Conservation (phyloP, 1,140 invertebrate species). For the Eupeodes corollae region DNA sequence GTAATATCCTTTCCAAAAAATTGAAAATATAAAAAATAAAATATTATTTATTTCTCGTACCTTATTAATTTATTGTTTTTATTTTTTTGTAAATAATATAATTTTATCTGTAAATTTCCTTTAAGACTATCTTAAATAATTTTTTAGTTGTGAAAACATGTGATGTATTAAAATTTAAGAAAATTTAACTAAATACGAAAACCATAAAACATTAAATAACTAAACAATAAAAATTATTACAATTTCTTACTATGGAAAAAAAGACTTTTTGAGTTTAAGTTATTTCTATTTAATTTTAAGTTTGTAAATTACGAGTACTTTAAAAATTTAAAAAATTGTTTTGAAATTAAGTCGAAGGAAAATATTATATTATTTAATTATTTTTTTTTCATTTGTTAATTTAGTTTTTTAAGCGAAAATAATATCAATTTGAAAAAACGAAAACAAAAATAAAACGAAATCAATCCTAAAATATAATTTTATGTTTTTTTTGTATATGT, state of each 20-base stretch:
- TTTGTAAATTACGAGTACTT: background rate
- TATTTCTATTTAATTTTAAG: slow-evolving; percentile 9
- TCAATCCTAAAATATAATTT: slow-evolving; percentile 16
- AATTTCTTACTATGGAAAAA: background rate
- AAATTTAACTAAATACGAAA: too few relatives aligned
- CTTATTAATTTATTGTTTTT: too few relatives aligned
- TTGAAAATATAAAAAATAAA: too few relatives aligned
- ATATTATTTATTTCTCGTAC: too few relatives aligned
- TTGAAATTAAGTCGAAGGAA: slow-evolving; percentile 7
- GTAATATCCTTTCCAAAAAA: too few relatives aligned
- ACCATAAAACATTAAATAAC: background rate
- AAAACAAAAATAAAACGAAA: slow-evolving; percentile 19
- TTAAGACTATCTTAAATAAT: too few relatives aligned
- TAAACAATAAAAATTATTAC: background rate
- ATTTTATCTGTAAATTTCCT: too few relatives aligned
- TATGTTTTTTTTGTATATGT: slow-evolving; percentile 12
- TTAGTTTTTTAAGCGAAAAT: slow-evolving; percentile 24
- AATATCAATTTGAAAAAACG: slow-evolving; percentile 3
- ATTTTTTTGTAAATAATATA: too few relatives aligned
- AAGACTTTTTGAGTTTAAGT: slow-evolving; percentile 14
- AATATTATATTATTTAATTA: slow-evolving; percentile 4
- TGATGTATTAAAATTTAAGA: too few relatives aligned
- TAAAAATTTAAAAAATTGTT: slow-evolving; percentile 7
- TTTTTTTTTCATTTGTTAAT: slow-evolving; percentile 31
- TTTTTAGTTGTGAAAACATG: too few relatives aligned